These are phyloP conservation scores for Eospalax fontanierii DNA, from an alignment of 2,797 vertebrate species.

Conservation along the genomic window DNA sequence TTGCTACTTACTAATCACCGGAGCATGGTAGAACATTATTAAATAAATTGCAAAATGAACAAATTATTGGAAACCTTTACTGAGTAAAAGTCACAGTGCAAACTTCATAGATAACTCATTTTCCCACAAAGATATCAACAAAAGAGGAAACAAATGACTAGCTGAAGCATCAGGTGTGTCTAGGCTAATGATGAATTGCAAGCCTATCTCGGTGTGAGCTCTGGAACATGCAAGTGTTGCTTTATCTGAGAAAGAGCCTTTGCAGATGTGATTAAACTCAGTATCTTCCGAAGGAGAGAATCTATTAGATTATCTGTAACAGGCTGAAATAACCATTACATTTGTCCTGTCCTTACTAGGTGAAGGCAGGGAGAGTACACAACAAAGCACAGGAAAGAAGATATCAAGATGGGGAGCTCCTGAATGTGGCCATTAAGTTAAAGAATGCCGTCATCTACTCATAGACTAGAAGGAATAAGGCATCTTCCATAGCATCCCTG, in stretches of 20 bases:
- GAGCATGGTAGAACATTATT: neutral
- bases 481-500: accelerated
- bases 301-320: neutral
- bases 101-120: neutral
- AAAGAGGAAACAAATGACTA: neutral
- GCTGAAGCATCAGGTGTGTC: neutral
- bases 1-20: neutral
- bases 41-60: neutral
- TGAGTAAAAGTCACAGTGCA: neutral
- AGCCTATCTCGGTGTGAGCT: too few relatives aligned
- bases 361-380: neutral
- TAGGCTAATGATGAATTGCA: neutral
- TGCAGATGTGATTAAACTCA: neutral
- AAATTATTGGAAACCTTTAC: neutral
- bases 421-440: accelerated
- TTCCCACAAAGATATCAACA: neutral
- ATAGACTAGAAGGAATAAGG: neutral
- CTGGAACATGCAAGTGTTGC: neutral
- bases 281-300: neutral
- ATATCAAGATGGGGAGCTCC: neutral
- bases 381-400: neutral
- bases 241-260: neutral
- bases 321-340: neutral
- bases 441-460: neutral
- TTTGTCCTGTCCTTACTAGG: neutral